A percentile compares a stretch with the other conserved stretches of the same genome.
Conservation (phyloP, 2,888 invertebrate species). For the Meteorus colon region DNA sequence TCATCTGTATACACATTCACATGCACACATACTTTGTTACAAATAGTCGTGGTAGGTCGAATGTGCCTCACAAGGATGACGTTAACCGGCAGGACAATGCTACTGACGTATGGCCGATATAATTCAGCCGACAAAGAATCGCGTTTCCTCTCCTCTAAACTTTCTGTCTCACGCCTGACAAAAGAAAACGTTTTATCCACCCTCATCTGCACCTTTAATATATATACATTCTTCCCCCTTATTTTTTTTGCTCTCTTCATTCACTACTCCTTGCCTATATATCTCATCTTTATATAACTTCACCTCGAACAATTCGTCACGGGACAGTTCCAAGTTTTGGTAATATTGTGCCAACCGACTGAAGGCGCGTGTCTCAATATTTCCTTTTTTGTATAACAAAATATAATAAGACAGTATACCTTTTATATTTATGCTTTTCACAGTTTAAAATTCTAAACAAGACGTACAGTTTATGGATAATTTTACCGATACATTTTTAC, state of each 20-base stretch:
- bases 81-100: slow-evolving; percentile 32
- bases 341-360: slow-evolving; percentile 63
- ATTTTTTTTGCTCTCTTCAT: slow-evolving; percentile 23
- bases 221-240: slow-evolving; percentile 34
- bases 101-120: slow-evolving; percentile 63
- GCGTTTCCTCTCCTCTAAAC: slow-evolving; percentile 41
- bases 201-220: slow-evolving; percentile 22
- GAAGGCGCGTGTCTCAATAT: slow-evolving; percentile 66
- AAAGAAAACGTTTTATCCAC: slow-evolving; percentile 52
- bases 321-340: slow-evolving; percentile 63
- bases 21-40: slow-evolving; percentile 5
- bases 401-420: neutral
- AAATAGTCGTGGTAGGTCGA: slow-evolving; percentile 9
- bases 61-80: neutral
- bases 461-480: slow-evolving; percentile 46
- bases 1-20: neutral
- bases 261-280: slow-evolving; percentile 9
- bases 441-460: slow-evolving; percentile 63
- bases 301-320: slow-evolving; percentile 62
- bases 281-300: slow-evolving; percentile 22
- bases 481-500: neutral
- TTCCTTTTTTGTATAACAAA: slow-evolving; percentile 51
- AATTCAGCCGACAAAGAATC: slow-evolving; percentile 64
- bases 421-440: slow-evolving; percentile 53
- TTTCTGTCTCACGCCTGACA: slow-evolving; percentile 60